These are phyloP conservation scores for Glaucidium brasilianum DNA, from an alignment of 2,113 vertebrate genomes.

Conservation along the genomic window DNA sequence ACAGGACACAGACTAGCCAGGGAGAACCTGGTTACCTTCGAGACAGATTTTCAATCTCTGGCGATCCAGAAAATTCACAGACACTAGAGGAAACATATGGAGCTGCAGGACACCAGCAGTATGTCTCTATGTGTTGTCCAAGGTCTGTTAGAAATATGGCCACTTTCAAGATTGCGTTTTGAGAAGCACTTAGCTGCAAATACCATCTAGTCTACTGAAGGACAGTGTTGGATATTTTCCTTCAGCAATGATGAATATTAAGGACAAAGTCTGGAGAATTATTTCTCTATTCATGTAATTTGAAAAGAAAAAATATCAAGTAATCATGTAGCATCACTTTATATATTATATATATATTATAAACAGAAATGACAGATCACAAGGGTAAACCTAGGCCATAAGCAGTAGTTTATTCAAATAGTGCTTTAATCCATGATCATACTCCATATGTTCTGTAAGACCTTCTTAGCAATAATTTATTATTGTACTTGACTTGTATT, in stretches of 20 bases:
- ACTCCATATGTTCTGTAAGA: not conserved
- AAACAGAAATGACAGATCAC: not conserved
- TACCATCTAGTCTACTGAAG: not conserved
- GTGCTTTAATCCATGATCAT: fast-evolving
- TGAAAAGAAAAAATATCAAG: not conserved
- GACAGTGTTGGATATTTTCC: not conserved
- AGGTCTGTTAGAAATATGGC: not conserved
- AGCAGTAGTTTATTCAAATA: not conserved
- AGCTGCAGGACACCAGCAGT: not conserved
- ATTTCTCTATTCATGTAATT: not conserved
- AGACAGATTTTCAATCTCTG: not conserved
- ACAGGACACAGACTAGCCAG: not conserved
- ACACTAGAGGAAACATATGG: not conserved
- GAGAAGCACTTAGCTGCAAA: not conserved
- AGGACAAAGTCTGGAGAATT: not conserved
- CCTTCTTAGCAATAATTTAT: not conserved
- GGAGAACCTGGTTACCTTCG: not conserved
- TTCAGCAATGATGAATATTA: not conserved
- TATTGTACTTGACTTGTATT: not conserved
- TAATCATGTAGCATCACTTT: not conserved
- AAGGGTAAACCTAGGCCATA: not conserved
- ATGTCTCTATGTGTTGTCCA: not conserved
- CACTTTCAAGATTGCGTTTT: not conserved
- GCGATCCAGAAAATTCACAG: not conserved
- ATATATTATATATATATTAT: not conserved